Conservation (phyloP, 2,797 vertebrate species). For the Eulemur mongoz region DNA sequence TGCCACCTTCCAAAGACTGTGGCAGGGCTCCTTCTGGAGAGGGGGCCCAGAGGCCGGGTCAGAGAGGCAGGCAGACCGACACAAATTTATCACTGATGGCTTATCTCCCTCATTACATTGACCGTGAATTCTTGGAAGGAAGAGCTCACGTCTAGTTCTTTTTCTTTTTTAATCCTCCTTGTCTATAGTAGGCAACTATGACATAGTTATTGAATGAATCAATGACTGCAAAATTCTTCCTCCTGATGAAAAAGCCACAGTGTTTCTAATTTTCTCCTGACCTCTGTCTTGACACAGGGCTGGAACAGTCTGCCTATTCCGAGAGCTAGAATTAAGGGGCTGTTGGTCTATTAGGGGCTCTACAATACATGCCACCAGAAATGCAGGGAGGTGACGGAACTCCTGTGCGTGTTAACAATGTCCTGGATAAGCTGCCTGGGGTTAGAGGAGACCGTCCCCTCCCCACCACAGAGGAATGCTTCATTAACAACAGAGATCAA, state of each 20-base stretch:
- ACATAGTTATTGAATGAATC: not conserved
- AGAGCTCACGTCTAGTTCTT: not conserved
- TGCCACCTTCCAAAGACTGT: not conserved
- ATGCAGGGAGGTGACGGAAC: not conserved
- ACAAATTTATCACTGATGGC: not conserved
- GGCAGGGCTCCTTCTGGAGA: not conserved
- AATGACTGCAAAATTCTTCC: not conserved
- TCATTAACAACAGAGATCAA: not conserved
- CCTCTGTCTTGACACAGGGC: not conserved
- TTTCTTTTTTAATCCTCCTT: not conserved
- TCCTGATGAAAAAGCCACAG: not conserved
- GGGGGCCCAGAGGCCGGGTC: not conserved
- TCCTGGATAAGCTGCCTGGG: not conserved
- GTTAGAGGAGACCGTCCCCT: not conserved
- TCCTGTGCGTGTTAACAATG: not conserved
- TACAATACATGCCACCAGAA: not conserved
- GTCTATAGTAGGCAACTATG: not conserved
- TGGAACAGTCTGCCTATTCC: not conserved
- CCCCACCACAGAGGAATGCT: accelerated
- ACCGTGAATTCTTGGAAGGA: not conserved
- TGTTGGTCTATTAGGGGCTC: not conserved
- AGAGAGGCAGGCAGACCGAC: too few relatives aligned
- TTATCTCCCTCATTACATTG: not conserved
- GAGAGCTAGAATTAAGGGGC: not conserved
- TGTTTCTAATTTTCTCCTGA: not conserved